Conservation (phyloP, 2,797 vertebrate genomes). For the Anomalospiza imberbis region DNA sequence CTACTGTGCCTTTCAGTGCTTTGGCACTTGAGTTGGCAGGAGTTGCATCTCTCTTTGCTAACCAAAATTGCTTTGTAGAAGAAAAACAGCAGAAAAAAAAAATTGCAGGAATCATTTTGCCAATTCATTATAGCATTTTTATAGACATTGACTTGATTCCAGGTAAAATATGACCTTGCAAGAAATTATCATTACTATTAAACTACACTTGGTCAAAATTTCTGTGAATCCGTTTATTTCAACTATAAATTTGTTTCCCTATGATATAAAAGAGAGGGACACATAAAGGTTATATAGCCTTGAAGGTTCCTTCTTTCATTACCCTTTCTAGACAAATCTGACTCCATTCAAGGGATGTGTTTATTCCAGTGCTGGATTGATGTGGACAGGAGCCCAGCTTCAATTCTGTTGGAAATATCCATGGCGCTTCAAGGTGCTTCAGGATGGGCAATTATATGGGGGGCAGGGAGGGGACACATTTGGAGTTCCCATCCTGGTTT, state of each 20-base stretch:
- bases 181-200: not conserved
- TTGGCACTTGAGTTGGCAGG: accelerated
- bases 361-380: conserved; percentile 49
- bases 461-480: not conserved
- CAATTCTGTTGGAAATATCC: conserved; percentile 5
- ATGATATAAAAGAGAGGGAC: not conserved
- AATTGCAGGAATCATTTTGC: not conserved
- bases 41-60: not conserved
- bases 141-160: not conserved
- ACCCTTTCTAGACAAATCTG: not conserved
- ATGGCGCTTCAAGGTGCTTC: not conserved
- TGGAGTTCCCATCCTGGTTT: not conserved
- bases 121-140: not conserved
- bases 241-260: not conserved
- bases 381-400: not conserved
- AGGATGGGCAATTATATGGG: not conserved
- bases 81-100: not conserved
- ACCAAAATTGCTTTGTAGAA: not conserved
- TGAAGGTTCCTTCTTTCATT: not conserved
- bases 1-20: not conserved
- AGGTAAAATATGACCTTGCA: not conserved
- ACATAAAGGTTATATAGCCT: not conserved
- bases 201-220: not conserved
- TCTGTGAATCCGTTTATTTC: not conserved
- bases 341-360: not conserved